phyloP scores from a whole-genome alignment of 2,797 vertebrate genomes.

The Takifugu ocellatus region DNA sequence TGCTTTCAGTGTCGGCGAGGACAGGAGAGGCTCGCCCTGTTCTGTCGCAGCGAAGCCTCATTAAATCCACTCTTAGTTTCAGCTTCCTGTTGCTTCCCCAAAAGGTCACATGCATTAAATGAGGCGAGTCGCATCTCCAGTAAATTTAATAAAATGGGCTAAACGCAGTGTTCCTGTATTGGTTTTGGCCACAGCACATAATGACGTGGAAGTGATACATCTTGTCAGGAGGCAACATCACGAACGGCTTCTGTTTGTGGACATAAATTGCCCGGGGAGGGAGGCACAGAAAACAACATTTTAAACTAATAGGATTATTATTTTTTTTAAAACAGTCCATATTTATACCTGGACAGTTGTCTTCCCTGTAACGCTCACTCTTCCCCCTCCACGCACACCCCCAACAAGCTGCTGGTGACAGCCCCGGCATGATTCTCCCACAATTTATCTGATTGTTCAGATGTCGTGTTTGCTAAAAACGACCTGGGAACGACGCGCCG shows the following conservation, averaged over 20 bases:
- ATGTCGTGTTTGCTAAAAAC: constrained; percentile 57
- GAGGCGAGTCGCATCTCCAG: no score
- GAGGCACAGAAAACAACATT: constrained; percentile 24
- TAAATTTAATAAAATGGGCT: no score
- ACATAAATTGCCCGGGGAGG: constrained; percentile 11
- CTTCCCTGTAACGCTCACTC: constrained; percentile 24
- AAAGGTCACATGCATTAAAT: constrained; percentile 4
- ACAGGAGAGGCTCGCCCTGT: background rate
- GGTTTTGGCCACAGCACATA: background rate
- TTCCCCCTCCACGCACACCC: constrained; percentile 17
- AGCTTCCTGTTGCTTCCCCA: constrained; percentile 1
- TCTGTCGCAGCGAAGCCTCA: constrained; percentile 11
- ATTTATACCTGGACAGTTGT: constrained; percentile 44
- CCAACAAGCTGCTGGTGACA: constrained; percentile 34
- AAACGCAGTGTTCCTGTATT: background rate
- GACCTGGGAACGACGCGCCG: constrained; percentile 52
- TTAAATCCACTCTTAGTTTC: constrained; percentile 14
- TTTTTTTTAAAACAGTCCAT: constrained; percentile 15
- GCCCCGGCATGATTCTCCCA: constrained; percentile 34
- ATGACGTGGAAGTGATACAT: constrained; percentile 8
- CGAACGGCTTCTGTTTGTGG: constrained; percentile 24
- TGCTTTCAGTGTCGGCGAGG: background rate
- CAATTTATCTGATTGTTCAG: constrained; percentile 62
- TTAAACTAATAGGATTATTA: constrained; percentile 36
- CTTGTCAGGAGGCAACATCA: constrained; percentile 25